Conservation (phyloP, 2,113 vertebrate genomes). For the Manacus vitellinus region DNA sequence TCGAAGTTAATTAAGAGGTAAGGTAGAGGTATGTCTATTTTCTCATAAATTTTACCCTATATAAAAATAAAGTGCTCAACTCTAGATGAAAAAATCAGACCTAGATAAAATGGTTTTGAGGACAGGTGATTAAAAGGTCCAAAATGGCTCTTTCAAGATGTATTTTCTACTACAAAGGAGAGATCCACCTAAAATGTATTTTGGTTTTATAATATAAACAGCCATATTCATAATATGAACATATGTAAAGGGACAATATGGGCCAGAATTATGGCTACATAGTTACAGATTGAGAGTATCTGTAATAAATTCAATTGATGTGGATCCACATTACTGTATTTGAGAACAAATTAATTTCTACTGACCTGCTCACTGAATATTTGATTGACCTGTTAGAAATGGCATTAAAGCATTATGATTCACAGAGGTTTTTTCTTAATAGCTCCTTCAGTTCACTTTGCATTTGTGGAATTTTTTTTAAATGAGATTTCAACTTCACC, state of each 20-base stretch:
- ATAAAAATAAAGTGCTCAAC: background rate
- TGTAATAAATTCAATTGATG: background rate
- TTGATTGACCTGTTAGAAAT: background rate
- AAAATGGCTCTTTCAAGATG: background rate
- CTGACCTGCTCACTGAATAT: background rate
- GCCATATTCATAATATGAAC: background rate
- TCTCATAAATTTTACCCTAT: background rate
- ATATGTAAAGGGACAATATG: background rate
- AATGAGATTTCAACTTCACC: background rate
- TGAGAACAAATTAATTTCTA: background rate
- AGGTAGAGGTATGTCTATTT: background rate
- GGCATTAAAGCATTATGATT: background rate
- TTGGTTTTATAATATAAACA: background rate
- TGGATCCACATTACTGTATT: background rate
- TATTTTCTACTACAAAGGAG: background rate
- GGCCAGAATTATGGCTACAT: background rate
- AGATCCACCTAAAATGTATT: background rate
- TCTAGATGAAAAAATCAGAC: background rate
- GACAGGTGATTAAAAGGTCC: background rate
- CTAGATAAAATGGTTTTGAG: background rate
- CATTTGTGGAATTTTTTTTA: background rate
- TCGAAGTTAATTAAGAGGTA: background rate
- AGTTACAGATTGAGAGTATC: background rate
- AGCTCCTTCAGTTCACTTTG: background rate
- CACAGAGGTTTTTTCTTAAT: background rate